Percentiles rank a stretch among this genome's conserved stretches.
phyloP scores from a whole-genome alignment of 2,888 invertebrate genomes.

The Cheilosia urbana region DNA sequence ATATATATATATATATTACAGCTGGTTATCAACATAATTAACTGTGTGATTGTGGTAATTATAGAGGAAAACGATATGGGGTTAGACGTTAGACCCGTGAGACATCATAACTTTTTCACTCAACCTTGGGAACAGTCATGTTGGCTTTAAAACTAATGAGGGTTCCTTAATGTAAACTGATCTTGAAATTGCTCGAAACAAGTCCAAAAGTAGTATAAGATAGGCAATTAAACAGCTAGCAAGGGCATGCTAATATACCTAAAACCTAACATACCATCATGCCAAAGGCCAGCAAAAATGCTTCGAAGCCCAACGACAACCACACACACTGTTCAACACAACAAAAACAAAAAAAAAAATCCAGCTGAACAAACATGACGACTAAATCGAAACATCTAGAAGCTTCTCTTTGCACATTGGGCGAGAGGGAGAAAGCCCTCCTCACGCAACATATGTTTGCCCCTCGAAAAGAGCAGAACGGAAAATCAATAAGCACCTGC shows the following conservation, averaged over 20 bases:
- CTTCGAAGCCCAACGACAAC: not conserved
- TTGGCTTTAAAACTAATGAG: not conserved
- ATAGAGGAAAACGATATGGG: not conserved
- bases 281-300: not conserved
- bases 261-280: not conserved
- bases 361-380: conserved; percentile 66
- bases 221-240: not conserved
- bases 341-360: conserved; percentile 26
- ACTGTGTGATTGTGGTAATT: too few relatives aligned
- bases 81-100: not conserved
- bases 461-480: conserved; percentile 60
- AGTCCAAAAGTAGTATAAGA: not conserved
- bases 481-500: conserved; percentile 73
- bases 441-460: conserved; percentile 54
- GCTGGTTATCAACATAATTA: too few relatives aligned
- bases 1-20: too few relatives aligned
- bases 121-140: not conserved
- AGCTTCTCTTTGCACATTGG: conserved; percentile 48
- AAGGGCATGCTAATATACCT: conserved; percentile 32
- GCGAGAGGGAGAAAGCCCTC: conserved; percentile 45
- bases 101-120: not conserved
- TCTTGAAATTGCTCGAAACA: conserved; percentile 22
- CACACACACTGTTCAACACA: not conserved
- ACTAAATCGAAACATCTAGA: conserved; percentile 71
- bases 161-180: not conserved